These are phyloP conservation scores for Thysanoteuthis rhombus DNA, from an alignment of 2,888 invertebrate genomes.

Conservation along the genomic window DNA sequence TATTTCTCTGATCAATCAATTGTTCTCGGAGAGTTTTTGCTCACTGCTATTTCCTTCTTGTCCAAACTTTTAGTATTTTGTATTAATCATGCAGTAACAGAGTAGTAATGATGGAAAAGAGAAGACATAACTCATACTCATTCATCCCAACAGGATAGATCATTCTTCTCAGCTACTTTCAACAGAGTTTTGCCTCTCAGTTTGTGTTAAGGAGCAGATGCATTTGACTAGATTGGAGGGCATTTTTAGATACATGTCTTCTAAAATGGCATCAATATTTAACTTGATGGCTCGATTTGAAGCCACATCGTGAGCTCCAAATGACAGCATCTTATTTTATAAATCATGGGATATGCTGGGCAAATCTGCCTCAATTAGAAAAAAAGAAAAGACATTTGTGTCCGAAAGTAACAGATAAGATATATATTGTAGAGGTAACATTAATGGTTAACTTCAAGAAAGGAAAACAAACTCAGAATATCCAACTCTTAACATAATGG, in stretches of 20 bases:
- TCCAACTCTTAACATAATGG: too few species aligned
- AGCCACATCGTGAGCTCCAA: neutral
- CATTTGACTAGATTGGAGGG: neutral
- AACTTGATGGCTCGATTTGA: neutral
- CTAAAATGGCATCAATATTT: neutral
- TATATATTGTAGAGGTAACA: too few species aligned
- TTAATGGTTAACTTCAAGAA: too few species aligned
- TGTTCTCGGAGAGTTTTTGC: neutral
- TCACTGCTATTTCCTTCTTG: neutral
- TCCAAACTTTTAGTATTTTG: neutral
- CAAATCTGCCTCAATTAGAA: neutral
- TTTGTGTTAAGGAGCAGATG: neutral
- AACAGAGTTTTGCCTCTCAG: neutral
- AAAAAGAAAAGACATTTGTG: neutral
- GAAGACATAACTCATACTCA: too few species aligned
- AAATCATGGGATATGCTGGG: neutral
- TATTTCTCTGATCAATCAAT: neutral
- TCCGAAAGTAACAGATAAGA: neutral
- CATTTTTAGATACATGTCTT: neutral
- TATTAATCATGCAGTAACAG: neutral
- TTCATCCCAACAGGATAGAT: neutral
- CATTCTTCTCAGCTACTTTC: neutral
- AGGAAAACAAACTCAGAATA: too few species aligned
- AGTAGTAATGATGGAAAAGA: too few species aligned
- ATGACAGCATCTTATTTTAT: neutral